Conservation (phyloP, 2,113 vertebrate genomes). For the Bubo scandiacus region DNA sequence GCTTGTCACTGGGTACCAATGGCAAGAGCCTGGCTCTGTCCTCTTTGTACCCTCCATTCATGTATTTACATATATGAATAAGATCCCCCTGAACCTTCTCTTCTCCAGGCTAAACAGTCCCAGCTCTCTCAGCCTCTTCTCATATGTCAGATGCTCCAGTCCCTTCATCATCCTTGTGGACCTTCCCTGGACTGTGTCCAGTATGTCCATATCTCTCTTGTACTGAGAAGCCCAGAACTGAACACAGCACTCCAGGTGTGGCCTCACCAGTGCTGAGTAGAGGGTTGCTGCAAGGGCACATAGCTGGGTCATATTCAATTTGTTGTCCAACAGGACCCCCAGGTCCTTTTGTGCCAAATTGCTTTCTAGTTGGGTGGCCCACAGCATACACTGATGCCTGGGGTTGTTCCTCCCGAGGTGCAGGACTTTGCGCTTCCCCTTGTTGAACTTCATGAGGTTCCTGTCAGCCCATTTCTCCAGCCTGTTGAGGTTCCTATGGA, state of each 20-base stretch:
- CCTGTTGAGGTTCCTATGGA: not conserved
- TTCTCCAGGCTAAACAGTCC: not conserved
- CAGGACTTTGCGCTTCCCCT: not conserved
- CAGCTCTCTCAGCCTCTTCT: not conserved
- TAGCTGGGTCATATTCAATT: not conserved
- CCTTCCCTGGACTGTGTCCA: not conserved
- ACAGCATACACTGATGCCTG: not conserved
- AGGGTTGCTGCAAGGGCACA: not conserved
- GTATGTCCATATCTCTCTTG: not conserved
- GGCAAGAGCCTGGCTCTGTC: not conserved
- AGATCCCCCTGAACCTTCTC: not conserved
- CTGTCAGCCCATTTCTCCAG: not conserved
- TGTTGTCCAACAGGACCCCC: not conserved
- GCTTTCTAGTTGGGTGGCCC: not conserved
- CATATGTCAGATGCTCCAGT: not conserved
- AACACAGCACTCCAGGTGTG: not conserved
- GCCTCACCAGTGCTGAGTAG: not conserved
- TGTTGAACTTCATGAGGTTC: not conserved
- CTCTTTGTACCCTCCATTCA: not conserved
- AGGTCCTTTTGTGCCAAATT: not conserved
- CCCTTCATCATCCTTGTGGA: not conserved
- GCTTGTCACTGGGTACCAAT: not conserved
- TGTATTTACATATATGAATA: not conserved
- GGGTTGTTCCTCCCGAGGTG: not conserved
- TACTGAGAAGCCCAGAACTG: not conserved